Conservation (phyloP, 2,888 invertebrate species). For the Melieria crassipennis region DNA sequence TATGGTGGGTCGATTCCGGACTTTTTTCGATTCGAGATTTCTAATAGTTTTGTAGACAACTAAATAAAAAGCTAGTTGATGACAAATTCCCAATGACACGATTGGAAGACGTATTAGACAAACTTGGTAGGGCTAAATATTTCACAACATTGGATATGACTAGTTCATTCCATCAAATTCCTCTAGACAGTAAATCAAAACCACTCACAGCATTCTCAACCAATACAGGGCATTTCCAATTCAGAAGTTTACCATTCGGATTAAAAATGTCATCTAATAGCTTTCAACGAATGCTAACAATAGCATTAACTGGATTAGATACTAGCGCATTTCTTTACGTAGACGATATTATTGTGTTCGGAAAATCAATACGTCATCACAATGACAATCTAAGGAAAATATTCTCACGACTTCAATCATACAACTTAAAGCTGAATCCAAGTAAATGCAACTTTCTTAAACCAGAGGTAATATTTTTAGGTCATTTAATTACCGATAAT, state of each 20-base stretch:
- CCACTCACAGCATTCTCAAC: constrained; percentile 39
- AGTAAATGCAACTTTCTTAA: constrained; percentile 4
- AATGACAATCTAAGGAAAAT: constrained; percentile 35
- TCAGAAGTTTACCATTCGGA: constrained; percentile 39
- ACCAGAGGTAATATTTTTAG: constrained; percentile 42
- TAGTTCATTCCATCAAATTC: too few species aligned
- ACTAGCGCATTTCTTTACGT: constrained; percentile 7
- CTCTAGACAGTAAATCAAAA: constrained; percentile 25
- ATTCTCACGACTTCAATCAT: constrained; percentile 29
- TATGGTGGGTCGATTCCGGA: too few species aligned
- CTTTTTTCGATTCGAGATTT: too few species aligned
- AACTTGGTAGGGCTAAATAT: constrained; percentile 35
- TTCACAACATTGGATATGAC: constrained; percentile 27
- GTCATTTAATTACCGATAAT: constrained; percentile 40
- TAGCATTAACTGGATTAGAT: constrained; percentile 36
- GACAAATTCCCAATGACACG: constrained; percentile 35
- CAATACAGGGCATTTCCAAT: constrained; percentile 38
- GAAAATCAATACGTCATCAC: constrained; percentile 36
- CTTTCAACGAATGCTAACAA: constrained; percentile 41
- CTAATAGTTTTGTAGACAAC: constrained; percentile 28
- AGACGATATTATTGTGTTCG: constrained; percentile 43
- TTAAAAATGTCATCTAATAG: constrained; percentile 38
- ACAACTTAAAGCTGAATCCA: constrained; percentile 37
- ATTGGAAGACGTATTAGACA: too few species aligned
- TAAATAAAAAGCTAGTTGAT: constrained; percentile 36